These are phyloP conservation scores for Drosophila aff. DNA, from an alignment of 1,140 invertebrate genomes.

Conservation along the genomic window DNA sequence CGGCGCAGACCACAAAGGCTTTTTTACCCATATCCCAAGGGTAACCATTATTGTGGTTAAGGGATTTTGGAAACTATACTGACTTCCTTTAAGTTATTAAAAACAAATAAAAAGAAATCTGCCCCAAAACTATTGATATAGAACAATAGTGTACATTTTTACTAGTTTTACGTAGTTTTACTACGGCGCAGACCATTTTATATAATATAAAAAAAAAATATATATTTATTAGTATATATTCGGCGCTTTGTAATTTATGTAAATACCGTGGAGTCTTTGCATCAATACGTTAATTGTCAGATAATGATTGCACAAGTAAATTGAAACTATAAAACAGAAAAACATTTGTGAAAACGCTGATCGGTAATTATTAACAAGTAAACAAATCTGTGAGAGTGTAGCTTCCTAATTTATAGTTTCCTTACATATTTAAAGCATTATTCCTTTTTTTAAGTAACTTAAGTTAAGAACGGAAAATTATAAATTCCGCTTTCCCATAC, in stretches of 20 bases:
- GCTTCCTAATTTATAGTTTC: not conserved
- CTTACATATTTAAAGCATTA: not conserved
- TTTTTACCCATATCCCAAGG: not conserved
- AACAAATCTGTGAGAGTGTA: not conserved
- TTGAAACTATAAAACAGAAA: conserved; percentile 14
- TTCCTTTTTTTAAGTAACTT: not conserved
- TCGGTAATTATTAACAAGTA: conserved; percentile 5
- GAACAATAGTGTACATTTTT: not conserved
- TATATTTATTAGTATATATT: not conserved
- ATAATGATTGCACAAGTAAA: conserved; percentile 26
- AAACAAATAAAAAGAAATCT: not conserved
- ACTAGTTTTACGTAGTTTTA: too few species aligned
- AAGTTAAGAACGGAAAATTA: not conserved
- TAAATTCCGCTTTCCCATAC: too few species aligned
- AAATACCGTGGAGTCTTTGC: conserved; percentile 24
- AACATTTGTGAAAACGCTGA: conserved; percentile 14
- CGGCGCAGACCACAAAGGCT: not conserved
- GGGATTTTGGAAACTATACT: too few species aligned
- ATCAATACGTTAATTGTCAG: conserved; percentile 42
- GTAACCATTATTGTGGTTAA: not conserved
- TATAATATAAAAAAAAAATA: not conserved
- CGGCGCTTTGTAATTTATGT: not conserved
- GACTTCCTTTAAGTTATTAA: not conserved
- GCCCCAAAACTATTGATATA: not conserved
- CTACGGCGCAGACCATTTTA: not conserved